phyloP scores from a whole-genome alignment of 1,140 invertebrate genomes.

The Aplysia californica region DNA sequence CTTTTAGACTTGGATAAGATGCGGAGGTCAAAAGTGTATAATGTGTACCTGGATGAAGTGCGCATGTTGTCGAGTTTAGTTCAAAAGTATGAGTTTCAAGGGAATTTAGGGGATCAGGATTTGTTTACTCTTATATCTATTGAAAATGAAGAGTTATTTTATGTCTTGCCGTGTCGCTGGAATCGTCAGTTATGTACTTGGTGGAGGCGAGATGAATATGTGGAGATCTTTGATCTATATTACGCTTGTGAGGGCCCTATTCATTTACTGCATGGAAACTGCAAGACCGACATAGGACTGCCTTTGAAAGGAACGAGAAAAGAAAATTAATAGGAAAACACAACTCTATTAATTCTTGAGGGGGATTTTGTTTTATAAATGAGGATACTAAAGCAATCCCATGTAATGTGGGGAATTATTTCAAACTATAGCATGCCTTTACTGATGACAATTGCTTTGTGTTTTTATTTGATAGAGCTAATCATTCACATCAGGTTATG shows the following conservation, averaged over 20 bases:
- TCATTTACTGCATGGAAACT: constrained; percentile 87
- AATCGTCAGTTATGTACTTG: constrained; percentile 87
- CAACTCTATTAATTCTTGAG: no score
- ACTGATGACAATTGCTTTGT: no score
- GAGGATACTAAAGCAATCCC: no score
- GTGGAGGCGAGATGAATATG: constrained; percentile 85
- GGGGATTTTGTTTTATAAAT: no score
- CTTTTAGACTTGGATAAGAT: constrained; percentile 80
- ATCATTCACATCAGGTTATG: no score
- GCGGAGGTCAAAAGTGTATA: constrained; percentile 73
- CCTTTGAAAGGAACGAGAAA: no score
- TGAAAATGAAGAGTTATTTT: constrained; percentile 81
- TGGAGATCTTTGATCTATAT: constrained; percentile 81
- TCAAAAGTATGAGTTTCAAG: constrained; percentile 78
- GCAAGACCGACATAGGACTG: no score
- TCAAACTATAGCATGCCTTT: no score
- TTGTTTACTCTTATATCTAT: constrained; percentile 83
- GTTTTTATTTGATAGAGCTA: no score
- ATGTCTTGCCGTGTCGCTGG: constrained; percentile 83
- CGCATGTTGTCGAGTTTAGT: constrained; percentile 73
- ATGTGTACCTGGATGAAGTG: constrained; percentile 72
- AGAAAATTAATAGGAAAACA: no score
- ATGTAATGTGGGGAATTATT: no score
- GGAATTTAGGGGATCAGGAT: constrained; percentile 89
- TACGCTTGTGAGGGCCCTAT: constrained; percentile 78